Evolutionary conservation across 2,113 vertebrate species (phyloP), one percentile per base, ranked within the genome.

Genomic region (Gymnorhina tibicen): DNA sequence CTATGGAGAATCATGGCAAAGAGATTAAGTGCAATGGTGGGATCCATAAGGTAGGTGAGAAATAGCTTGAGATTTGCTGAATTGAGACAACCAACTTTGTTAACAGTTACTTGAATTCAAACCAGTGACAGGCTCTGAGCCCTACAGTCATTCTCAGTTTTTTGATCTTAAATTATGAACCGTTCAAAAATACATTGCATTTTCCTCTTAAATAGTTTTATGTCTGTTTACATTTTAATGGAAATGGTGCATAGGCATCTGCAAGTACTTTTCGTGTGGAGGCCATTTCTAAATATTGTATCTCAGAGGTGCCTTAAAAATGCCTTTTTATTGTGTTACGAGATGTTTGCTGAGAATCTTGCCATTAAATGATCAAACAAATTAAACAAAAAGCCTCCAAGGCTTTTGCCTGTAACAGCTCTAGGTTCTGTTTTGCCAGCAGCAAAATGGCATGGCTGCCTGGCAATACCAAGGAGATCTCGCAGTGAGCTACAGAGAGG

Each of bases 201-300:
- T 93, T 95, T 86, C 68, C 16, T 3, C 83, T 92, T 88, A 80
- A 92, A 63, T 74, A 84, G 55, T 93, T 95, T 92, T 72, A 91
- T 87, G 27, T 56, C 60, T 85, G 49, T 81, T 93, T 90, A 42
- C 64, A 84, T 76, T 74, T 91, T 94, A 94, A 92, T 91, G 92
- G 76, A 84, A 59, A 39, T 0, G 7, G 17, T 84, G 28, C 9
- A 9, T 70, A 63, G 46, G 10, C 30, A 83, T 56, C 79, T 84
- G 56, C 47, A 68, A 87, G 60, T 74, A 86, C 22, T 56, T 93
- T 87, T 46, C 0, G 0, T 60, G 11, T 26, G 30, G 55, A 85
- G 75, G 39, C 62, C 24, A 12, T 68, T 85, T 59, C 73, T 72
- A 86, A 88, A 91, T 82, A 60, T 21, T 64, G 32, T 87, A 50